Conservation (phyloP, 2,113 vertebrate genomes). For the Tursiops truncatus region DNA sequence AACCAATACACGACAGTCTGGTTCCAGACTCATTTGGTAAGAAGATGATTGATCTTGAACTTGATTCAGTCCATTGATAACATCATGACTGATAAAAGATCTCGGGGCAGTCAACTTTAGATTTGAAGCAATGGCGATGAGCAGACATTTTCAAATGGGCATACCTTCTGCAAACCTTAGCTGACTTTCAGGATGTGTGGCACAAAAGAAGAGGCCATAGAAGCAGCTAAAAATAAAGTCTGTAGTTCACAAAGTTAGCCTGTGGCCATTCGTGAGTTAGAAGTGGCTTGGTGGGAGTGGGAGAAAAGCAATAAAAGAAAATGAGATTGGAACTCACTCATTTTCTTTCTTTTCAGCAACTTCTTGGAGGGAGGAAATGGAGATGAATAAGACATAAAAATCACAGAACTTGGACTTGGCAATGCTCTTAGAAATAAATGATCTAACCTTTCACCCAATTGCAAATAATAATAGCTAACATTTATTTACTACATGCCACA, state of each 20-base stretch:
- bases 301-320: slow-evolving; percentile 52
- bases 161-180: neutral
- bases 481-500: neutral
- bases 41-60: slow-evolving; percentile 47
- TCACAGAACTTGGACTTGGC: slow-evolving; percentile 13
- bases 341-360: slow-evolving; percentile 56
- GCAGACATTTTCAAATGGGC: slow-evolving; percentile 3
- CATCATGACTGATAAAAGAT: neutral
- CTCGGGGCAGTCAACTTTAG: slow-evolving; percentile 24
- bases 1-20: neutral
- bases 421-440: neutral
- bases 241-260: neutral
- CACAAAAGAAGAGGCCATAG: neutral
- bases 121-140: neutral
- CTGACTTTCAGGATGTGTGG: neutral
- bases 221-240: slow-evolving; percentile 52
- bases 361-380: slow-evolving; percentile 54
- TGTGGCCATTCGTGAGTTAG: neutral
- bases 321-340: slow-evolving; percentile 52
- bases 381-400: slow-evolving; percentile 45
- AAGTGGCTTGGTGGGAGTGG: neutral
- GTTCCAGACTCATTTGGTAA: neutral
- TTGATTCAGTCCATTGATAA: neutral
- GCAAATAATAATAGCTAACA: neutral
- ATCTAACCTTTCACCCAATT: neutral